These are phyloP conservation scores for Trichopria drosophilae DNA, from an alignment of 2,888 invertebrate species.

Conservation along the genomic window DNA sequence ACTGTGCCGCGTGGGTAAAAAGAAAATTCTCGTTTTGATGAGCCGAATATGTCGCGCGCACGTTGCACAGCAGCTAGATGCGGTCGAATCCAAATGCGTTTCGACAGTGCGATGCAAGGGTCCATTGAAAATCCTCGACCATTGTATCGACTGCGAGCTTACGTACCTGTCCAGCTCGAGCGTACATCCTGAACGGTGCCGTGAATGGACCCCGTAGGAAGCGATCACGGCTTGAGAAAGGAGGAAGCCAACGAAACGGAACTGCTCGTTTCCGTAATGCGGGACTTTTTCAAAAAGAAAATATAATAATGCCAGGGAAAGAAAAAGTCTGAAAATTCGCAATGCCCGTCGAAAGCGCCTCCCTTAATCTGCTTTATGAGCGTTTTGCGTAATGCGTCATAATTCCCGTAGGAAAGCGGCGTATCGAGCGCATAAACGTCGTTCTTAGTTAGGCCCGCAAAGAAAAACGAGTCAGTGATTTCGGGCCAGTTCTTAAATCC, in stretches of 20 bases:
- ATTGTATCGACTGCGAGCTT: conserved; percentile 41
- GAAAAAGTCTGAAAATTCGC: conserved; percentile 34
- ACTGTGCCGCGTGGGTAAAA: no score
- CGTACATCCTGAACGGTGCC: conserved; percentile 46
- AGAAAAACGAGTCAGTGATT: no score
- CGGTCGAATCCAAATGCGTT: conserved; percentile 43
- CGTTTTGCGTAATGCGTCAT: no score
- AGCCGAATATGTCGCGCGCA: no score
- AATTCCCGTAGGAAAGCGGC: no score
- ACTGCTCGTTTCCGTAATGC: no score
- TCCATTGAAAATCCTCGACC: conserved; percentile 41
- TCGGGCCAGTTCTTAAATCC: no score
- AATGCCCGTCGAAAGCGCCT: conserved; percentile 39
- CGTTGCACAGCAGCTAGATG: no score
- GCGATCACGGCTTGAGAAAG: conserved; percentile 24
- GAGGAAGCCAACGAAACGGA: conserved; percentile 37
- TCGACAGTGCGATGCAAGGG: conserved; percentile 46
- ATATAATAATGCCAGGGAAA: no score
- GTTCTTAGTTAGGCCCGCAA: no score
- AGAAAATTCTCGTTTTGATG: no score
- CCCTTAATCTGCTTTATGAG: conserved; percentile 25
- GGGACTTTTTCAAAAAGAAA: conserved; percentile 33
- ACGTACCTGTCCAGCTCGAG: conserved; percentile 44
- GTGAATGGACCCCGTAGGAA: conserved; percentile 35
- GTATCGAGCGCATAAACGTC: no score